These are phyloP conservation scores for Eulemur albifrons DNA, from an alignment of 2,797 vertebrate genomes.

Conservation along the genomic window DNA sequence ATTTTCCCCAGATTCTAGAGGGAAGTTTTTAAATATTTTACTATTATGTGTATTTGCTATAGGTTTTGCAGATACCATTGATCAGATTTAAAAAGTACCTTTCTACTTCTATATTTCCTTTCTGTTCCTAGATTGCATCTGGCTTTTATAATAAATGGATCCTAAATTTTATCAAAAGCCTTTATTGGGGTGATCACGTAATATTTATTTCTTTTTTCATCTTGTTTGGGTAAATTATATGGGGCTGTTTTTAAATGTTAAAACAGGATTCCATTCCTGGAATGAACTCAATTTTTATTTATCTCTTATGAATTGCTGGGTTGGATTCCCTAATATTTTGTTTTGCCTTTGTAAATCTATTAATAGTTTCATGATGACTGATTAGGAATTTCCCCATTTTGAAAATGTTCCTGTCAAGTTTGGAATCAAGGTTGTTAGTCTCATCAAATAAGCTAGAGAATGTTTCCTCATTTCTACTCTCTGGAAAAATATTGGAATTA, in stretches of 20 bases:
- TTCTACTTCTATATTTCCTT: not conserved
- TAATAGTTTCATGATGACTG: not conserved
- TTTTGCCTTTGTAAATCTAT: not conserved
- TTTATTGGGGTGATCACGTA: not conserved
- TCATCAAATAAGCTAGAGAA: not conserved
- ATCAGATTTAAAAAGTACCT: not conserved
- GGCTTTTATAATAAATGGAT: not conserved
- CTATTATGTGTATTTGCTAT: not conserved
- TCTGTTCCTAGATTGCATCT: not conserved
- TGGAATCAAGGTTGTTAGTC: not conserved
- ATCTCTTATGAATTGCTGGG: not conserved
- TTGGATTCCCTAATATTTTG: not conserved
- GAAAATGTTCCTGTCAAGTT: not conserved
- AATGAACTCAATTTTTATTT: not conserved
- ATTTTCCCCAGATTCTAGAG: not conserved
- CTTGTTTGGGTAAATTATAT: not conserved
- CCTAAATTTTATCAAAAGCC: not conserved
- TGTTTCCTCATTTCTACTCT: not conserved
- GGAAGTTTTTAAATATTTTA: not conserved
- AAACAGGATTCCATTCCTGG: not conserved
- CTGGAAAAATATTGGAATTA: not conserved
- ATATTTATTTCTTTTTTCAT: not conserved
- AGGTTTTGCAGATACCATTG: not conserved
- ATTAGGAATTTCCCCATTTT: not conserved
- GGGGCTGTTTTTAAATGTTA: not conserved